Evolutionary conservation across 2,113 vertebrate species (phyloP).

Genomic region (Atlantisia rogersi): DNA sequence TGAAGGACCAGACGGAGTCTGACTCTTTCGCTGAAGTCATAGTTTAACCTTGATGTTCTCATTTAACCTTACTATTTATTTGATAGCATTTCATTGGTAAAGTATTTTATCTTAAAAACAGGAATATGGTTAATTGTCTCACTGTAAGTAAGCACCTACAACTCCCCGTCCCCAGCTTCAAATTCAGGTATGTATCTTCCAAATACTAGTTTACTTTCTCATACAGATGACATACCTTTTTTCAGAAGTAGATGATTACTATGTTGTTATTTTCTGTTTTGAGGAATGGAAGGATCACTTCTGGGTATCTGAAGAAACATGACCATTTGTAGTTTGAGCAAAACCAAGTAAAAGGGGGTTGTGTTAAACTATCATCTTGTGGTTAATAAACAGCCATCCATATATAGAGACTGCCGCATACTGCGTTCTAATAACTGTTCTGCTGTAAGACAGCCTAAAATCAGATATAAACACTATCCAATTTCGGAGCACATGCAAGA

Average conservation of each 20-base stretch:
- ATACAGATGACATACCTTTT: neutral
- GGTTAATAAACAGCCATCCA: neutral
- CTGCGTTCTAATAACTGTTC: neutral
- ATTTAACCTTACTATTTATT: neutral
- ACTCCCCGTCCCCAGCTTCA: accelerated
- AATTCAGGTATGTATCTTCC: neutral
- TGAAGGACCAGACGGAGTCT: neutral
- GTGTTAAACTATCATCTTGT: neutral
- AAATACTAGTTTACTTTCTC: neutral
- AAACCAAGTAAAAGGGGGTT: neutral
- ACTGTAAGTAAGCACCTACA: neutral
- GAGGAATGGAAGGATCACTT: neutral
- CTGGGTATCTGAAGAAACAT: neutral
- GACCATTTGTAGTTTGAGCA: neutral
- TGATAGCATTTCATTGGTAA: neutral
- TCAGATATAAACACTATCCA: neutral
- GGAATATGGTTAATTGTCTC: neutral
- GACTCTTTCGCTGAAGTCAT: neutral
- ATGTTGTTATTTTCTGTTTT: neutral
- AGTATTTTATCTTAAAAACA: neutral
- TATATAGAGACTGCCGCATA: neutral
- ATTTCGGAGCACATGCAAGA: neutral
- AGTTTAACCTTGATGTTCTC: neutral
- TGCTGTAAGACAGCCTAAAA: neutral
- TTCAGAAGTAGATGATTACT: neutral